Evolutionary conservation across 2,888 invertebrate species (phyloP), one percentile per base, ranked within the genome.

Genomic region (Chrysodeixis includens): DNA sequence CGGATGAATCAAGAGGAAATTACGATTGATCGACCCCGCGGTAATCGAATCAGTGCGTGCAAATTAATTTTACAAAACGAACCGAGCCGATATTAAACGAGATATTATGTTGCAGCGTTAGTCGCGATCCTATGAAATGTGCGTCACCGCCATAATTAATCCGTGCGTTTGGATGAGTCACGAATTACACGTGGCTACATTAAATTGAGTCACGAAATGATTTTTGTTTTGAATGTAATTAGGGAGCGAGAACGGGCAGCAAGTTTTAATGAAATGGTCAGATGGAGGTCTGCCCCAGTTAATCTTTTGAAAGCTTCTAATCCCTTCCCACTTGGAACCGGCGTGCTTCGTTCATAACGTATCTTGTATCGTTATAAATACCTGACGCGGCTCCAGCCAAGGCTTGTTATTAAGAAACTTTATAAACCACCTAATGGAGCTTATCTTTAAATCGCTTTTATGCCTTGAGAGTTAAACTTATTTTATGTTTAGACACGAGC

Each of bases 221-320:
- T 88, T 90, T 88, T 89, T 87, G 82, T 87, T 86, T 84, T 74
- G 70, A 83, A 85, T 83, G 82, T 89, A 89, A 89, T 89, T 87
- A 88, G 83, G 79, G 83, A 76, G 71, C 65, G 68, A 74, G 67
- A 71, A 67, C 62, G 71, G 71, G 72, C 77, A 61, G 79, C 77
- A 91, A 90, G 84, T 90, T 90, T 90, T 89, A 90, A 91, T 90
- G 89, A 90, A 90, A 88, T 83, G 87, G 87, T 87, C 88, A 87
- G 82, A 81, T 82, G 83, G 83, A 83, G 85, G 88, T 85, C 84
- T 82, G 86, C 79, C 83, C 86, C 79, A 86, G 88, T 86, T 90
- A 92, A 92, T 91, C 92, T 90, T 89, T 90, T 89, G 87, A 90
- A 90, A 91, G 89, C 90, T 86, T 83, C 88, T 90, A 88, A 90